Evolutionary conservation across 1,140 invertebrate species (phyloP).

Genomic region (Drosophila ficusphila): DNA sequence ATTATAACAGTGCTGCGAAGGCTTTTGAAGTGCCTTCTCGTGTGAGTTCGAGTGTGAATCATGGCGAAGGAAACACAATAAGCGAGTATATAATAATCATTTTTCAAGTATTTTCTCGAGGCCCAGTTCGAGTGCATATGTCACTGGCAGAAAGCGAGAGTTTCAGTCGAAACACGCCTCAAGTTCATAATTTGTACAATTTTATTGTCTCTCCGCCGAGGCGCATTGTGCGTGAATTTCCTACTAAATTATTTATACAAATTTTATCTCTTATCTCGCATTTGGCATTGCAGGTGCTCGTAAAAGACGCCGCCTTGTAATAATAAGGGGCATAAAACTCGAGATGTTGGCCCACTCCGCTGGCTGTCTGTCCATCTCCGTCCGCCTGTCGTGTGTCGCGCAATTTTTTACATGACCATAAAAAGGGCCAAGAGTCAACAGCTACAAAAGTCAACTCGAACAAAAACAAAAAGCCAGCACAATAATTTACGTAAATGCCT

Average conservation of each 20-base stretch:
- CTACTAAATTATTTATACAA: constrained; percentile 63
- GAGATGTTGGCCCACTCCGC: constrained; percentile 45
- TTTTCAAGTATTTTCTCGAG: constrained; percentile 31
- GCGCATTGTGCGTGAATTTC: constrained; percentile 24
- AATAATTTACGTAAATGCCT: constrained; percentile 74
- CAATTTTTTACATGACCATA: constrained; percentile 70
- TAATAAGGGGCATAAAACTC: constrained; percentile 70
- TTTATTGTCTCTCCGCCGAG: constrained; percentile 39
- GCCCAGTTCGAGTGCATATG: constrained; percentile 66
- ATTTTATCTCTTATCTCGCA: constrained; percentile 64
- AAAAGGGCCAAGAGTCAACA: constrained; percentile 57
- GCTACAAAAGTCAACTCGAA: constrained; percentile 41
- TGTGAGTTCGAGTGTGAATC: constrained; percentile 4
- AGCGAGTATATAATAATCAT: constrained; percentile 21
- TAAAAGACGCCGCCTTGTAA: constrained; percentile 74
- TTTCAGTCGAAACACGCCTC: constrained; percentile 47
- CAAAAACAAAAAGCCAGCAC: constrained; percentile 45
- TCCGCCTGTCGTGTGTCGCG: constrained; percentile 9
- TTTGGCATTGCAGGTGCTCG: constrained; percentile 71
- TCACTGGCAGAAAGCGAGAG: constrained; percentile 47
- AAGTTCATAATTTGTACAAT: constrained; percentile 74
- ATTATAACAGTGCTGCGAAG: constrained; percentile 63
- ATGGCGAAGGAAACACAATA: constrained; percentile 16
- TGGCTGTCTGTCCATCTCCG: background rate
- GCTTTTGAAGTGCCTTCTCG: constrained; percentile 61